A percentile compares a stretch with the other conserved stretches of the same genome.
Conservation (phyloP, 2,797 vertebrate genomes). For the Enteromius trimaculatus region DNA sequence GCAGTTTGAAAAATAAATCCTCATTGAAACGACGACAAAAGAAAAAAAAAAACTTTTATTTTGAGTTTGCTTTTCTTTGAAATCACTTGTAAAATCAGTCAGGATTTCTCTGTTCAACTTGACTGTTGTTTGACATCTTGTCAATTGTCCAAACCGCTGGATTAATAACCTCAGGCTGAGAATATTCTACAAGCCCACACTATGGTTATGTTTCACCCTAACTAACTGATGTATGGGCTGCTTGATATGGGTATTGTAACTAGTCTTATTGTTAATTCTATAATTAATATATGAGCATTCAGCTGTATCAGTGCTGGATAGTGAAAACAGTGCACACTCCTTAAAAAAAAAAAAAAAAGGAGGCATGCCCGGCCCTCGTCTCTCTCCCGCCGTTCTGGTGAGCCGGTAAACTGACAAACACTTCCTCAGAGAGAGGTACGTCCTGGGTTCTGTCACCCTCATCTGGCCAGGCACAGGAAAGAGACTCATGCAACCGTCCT, state of each 20-base stretch:
- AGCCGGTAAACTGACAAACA: slow-evolving; percentile 68
- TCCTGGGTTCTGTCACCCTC: slow-evolving; percentile 60
- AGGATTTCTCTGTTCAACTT: slow-evolving; percentile 75
- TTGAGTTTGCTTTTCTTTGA: slow-evolving; percentile 71
- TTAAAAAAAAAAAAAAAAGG: slow-evolving; percentile 53
- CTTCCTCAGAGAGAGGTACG: slow-evolving; percentile 66
- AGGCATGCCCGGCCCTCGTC: slow-evolving; percentile 39
- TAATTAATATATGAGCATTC: slow-evolving; percentile 65
- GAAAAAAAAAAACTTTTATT: not conserved
- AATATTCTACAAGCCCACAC: slow-evolving; percentile 72
- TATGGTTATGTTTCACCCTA: slow-evolving; percentile 73
- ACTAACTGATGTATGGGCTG: slow-evolving; percentile 72
- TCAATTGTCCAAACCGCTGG: slow-evolving; percentile 81
- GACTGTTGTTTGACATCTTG: slow-evolving; percentile 74
- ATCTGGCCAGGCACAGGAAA: slow-evolving; percentile 52
- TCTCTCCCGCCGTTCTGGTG: slow-evolving; percentile 53
- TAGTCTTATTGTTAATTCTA: slow-evolving; percentile 65
- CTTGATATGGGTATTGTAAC: slow-evolving; percentile 76
- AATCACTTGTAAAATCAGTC: slow-evolving; percentile 72
- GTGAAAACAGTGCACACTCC: slow-evolving; percentile 67
- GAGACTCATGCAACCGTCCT: slow-evolving; percentile 35
- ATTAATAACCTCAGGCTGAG: slow-evolving; percentile 83
- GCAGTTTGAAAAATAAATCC: slow-evolving; percentile 86
- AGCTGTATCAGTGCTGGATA: slow-evolving; percentile 74
- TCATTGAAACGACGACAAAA: slow-evolving; percentile 68